A percentile compares a stretch with the other conserved stretches of the same genome.
These are phyloP conservation scores for Monomorium pharaonis DNA, from an alignment of 1,140 invertebrate species.

Conservation along the genomic window DNA sequence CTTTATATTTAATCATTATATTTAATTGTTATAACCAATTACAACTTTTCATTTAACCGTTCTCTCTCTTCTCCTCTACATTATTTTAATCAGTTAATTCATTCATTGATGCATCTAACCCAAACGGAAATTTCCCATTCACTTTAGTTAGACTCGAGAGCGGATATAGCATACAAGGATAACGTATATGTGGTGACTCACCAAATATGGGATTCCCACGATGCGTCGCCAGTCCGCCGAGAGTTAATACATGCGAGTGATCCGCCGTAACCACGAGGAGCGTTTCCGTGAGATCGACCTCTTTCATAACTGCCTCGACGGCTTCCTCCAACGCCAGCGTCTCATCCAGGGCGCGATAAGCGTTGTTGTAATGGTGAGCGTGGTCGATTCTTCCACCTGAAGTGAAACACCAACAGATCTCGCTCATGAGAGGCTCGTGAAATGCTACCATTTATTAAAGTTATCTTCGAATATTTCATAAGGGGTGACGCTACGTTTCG, in stretches of 20 bases:
- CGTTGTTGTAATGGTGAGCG: conserved; percentile 93
- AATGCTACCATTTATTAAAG: conserved; percentile 38
- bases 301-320: conserved; percentile 88
- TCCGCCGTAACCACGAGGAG: conserved; percentile 93
- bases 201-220: conserved; percentile 89
- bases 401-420: conserved; percentile 64
- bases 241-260: conserved; percentile 92
- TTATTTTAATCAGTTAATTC: not conserved
- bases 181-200: conserved; percentile 76
- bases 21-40: no score
- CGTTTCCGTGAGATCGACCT: conserved; percentile 90
- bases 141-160: not conserved
- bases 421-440: conserved; percentile 23
- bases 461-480: conserved; percentile 48
- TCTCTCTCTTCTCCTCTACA: not conserved
- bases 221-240: conserved; percentile 90
- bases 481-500: not conserved
- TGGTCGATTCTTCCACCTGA: conserved; percentile 93
- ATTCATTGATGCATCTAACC: not conserved
- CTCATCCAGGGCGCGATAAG: conserved; percentile 91
- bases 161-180: not conserved
- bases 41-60: not conserved
- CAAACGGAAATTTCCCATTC: not conserved
- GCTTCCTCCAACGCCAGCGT: conserved; percentile 91
- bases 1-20: no score